phyloP scores from a whole-genome alignment of 2,888 invertebrate genomes.

The Nomada hirtipes region DNA sequence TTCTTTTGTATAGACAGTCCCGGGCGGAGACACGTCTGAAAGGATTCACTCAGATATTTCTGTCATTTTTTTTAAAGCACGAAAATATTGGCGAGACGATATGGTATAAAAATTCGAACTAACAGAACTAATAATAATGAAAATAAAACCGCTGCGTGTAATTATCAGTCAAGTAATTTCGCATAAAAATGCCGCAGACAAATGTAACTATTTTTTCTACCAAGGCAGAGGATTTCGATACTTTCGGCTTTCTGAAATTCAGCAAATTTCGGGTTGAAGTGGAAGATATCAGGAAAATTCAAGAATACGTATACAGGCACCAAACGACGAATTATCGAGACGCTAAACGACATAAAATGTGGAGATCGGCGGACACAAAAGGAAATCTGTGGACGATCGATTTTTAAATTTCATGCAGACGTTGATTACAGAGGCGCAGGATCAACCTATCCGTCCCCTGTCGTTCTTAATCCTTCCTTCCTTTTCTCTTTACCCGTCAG shows the following conservation, averaged over 20 bases:
- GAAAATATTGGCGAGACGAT: neutral
- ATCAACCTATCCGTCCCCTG: conserved; percentile 2
- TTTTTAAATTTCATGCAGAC: conserved; percentile 20
- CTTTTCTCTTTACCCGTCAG: neutral
- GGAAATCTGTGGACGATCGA: conserved; percentile 26
- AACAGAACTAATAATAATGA: neutral
- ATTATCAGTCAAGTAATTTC: no score
- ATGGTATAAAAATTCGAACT: neutral
- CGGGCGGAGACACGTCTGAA: neutral
- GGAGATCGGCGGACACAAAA: conserved; percentile 14
- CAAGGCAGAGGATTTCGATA: neutral
- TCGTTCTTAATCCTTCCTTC: conserved; percentile 8
- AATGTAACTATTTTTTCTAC: no score
- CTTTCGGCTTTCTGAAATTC: neutral
- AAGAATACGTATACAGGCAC: neutral
- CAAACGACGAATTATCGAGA: neutral
- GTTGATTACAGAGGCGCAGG: conserved; percentile 30
- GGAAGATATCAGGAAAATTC: neutral
- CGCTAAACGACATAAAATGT: neutral
- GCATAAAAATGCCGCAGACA: no score
- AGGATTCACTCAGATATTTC: neutral
- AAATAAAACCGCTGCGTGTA: no score
- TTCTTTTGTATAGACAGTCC: conserved; percentile 2
- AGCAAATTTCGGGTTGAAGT: neutral
- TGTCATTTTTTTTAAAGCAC: conserved; percentile 4